phyloP scores from a whole-genome alignment of 2,888 invertebrate species.

The Apantesis nais region DNA sequence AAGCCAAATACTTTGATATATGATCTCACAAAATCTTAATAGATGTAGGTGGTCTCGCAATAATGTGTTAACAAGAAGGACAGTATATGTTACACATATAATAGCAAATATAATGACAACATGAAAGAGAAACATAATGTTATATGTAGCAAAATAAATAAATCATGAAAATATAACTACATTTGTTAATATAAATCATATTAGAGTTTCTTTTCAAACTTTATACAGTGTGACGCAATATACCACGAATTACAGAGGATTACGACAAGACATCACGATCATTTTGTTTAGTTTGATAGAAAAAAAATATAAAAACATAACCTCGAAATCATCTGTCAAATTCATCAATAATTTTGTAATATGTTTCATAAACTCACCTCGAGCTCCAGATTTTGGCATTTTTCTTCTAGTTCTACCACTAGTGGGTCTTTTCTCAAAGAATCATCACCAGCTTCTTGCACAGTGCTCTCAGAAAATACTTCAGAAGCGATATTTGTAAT shows the following conservation, averaged over 20 bases:
- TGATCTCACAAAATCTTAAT: slow-evolving; percentile 9
- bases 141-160: slow-evolving; percentile 17
- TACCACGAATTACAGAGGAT: slow-evolving; percentile 36
- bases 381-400: slow-evolving; percentile 85
- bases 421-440: slow-evolving; percentile 53
- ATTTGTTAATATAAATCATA: slow-evolving; percentile 30
- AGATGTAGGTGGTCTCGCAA: slow-evolving; percentile 23
- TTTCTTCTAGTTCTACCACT: slow-evolving; percentile 82
- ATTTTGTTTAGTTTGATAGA: slow-evolving; percentile 28
- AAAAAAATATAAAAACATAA: slow-evolving; percentile 75
- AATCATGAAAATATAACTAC: slow-evolving; percentile 29
- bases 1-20: background rate
- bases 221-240: slow-evolving; percentile 32
- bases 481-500: slow-evolving; percentile 95
- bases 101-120: background rate
- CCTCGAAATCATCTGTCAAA: slow-evolving; percentile 72
- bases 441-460: slow-evolving; percentile 71
- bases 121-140: slow-evolving; percentile 13
- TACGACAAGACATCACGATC: slow-evolving; percentile 23
- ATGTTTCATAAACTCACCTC: slow-evolving; percentile 81
- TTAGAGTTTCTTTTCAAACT: slow-evolving; percentile 18
- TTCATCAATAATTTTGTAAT: slow-evolving; percentile 29
- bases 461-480: slow-evolving; percentile 91
- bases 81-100: background rate
- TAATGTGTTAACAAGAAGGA: slow-evolving; percentile 11